A percentile compares a stretch with the other conserved stretches of the same genome.
These are phyloP conservation scores for Ylistrum balloti DNA, from an alignment of 1,140 invertebrate genomes.

Conservation along the genomic window DNA sequence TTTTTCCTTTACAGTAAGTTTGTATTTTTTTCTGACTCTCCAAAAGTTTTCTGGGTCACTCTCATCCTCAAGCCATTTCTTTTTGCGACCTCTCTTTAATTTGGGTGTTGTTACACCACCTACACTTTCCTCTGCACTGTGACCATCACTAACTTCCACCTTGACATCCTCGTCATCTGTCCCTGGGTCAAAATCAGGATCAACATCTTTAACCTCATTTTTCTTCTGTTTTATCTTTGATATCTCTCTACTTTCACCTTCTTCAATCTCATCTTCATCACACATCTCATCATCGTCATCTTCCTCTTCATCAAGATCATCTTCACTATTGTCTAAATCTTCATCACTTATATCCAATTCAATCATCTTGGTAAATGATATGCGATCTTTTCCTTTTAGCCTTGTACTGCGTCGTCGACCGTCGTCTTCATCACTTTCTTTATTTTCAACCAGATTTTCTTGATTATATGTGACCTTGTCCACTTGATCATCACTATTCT, in stretches of 20 bases:
- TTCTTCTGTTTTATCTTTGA: not conserved
- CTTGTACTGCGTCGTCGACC: not conserved
- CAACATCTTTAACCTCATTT: not conserved
- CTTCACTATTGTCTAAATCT: not conserved
- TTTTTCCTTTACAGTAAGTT: not conserved
- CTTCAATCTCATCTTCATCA: not conserved
- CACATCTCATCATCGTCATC: not conserved
- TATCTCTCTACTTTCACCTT: not conserved
- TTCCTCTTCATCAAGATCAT: not conserved
- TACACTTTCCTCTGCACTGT: not conserved
- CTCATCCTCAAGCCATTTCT: not conserved
- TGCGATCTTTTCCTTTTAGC: slow-evolving; percentile 4
- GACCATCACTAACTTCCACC: not conserved
- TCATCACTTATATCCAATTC: slow-evolving; percentile 12
- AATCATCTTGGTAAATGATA: not conserved
- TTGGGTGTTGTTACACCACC: not conserved
- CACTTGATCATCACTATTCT: not conserved
- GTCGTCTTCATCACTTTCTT: not conserved
- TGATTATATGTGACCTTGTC: not conserved
- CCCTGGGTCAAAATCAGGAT: not conserved
- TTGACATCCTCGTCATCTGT: not conserved
- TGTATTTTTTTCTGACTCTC: not conserved
- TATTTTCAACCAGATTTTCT: not conserved
- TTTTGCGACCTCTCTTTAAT: not conserved
- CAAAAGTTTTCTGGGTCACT: not conserved